Base-by-base conservation (phyloP, 2,113 vertebrate species). In the Noctilio leporinus region DNA sequence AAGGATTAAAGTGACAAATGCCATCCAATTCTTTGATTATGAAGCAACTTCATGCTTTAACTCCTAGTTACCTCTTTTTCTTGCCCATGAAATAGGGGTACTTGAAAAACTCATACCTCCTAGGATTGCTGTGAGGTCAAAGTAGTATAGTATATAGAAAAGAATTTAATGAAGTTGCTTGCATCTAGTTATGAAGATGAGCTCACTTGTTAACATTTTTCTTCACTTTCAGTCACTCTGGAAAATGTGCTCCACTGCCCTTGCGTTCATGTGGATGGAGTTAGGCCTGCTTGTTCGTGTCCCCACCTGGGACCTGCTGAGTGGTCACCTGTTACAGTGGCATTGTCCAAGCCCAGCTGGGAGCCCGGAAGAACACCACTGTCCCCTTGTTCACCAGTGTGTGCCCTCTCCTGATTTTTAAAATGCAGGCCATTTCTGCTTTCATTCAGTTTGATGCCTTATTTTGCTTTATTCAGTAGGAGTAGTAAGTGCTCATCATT, bases 381-480 rank as follows among this genome's bases (percentile, higher is more conserved):
- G 24, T 73, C 67, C n/a, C 53, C 38, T 65, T 69, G 33, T 45
- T 81, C 26, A 55, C 59, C 59, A 24, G 17, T 16, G 5, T 47
- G 62, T 64, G 49, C 14, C 30, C 45, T 91, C 43, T 82, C 2
- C 53, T 35, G 4, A 3, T 86, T 96, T 84, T 83, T 82, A 80
- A 30, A 53, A 75, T 57, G 65, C 40, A 10, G 35, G 45, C 5
- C 17, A 5, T 57, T 67, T 3, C 55, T 90, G 57, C n/a, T 92
- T 89, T 89, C 75, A n/a, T 87, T 83, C 57, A 70, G 28, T 77
- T 77, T 76, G 43, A 22, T 33, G n/a, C 77, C n/a, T 49, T 53
- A 19, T 40, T 94, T 91, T 89, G 35, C 40, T 73, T 75, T 38
- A 28, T 49, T 89, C 38, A 33, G 0, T 82, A 28, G 55, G 5